Percentiles rank a stretch among this genome's conserved stretches.
Conservation (phyloP, 2,888 invertebrate genomes). For the Andrena flavipes region DNA sequence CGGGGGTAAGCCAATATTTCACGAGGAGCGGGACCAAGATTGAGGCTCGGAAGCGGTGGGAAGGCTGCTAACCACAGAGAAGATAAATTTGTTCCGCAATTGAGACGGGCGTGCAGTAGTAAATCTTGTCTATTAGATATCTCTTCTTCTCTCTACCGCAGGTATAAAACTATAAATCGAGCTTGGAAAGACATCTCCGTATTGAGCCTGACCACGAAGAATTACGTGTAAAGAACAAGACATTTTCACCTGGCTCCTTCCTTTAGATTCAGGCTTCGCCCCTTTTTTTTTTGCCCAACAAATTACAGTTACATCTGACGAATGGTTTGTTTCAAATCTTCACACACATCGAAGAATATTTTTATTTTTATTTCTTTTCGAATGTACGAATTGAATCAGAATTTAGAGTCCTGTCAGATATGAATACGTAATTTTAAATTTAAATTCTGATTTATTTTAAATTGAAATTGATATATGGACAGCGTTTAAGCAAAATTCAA, state of each 20-base stretch:
- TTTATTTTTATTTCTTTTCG: neutral
- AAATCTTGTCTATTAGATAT: conserved; percentile 82
- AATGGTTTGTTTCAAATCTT: neutral
- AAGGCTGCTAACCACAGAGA: conserved; percentile 80
- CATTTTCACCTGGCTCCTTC: conserved; percentile 51
- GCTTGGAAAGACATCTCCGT: conserved; percentile 67
- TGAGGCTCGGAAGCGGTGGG: conserved; percentile 82
- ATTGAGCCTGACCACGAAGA: conserved; percentile 68
- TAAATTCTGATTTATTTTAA: too few species aligned
- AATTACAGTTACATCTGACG: neutral
- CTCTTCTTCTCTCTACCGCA: conserved; percentile 76
- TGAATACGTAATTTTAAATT: too few species aligned
- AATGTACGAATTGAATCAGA: neutral
- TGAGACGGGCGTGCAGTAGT: conserved; percentile 82
- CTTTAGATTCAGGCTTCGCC: neutral
- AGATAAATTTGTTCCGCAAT: conserved; percentile 84
- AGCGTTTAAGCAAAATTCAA: too few species aligned
- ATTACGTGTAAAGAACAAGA: conserved; percentile 55
- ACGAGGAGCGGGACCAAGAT: conserved; percentile 80
- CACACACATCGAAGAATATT: neutral
- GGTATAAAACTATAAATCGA: conserved; percentile 81
- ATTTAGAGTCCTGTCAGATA: neutral
- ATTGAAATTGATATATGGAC: too few species aligned
- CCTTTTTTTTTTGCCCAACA: neutral
- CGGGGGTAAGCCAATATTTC: conserved; percentile 82